These are phyloP conservation scores for Petrocephalus schoutedeni DNA, from an alignment of 2,797 vertebrate species.

Conservation along the genomic window DNA sequence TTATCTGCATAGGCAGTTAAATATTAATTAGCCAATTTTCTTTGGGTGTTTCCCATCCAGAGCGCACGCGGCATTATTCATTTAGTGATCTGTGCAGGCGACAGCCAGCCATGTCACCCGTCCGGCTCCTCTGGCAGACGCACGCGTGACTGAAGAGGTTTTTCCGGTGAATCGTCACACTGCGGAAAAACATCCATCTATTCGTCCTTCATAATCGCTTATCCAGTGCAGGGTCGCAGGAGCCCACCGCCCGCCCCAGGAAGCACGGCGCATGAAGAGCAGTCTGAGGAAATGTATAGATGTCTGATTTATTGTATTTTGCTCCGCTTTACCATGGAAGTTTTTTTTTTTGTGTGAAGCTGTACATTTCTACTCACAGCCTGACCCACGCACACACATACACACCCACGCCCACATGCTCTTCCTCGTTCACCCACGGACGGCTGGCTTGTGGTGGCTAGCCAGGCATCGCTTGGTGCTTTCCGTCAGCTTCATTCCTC, in stretches of 20 bases:
- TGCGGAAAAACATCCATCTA: not conserved
- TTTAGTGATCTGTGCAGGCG: not conserved
- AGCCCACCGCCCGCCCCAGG: not conserved
- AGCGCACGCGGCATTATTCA: not conserved
- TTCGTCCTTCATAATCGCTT: not conserved
- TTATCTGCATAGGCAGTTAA: constrained; percentile 2
- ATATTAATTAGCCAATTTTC: not conserved
- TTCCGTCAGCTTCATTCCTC: not conserved
- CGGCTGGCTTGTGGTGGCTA: not conserved
- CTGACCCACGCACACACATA: not conserved
- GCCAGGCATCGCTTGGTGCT: not conserved
- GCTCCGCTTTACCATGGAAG: not conserved
- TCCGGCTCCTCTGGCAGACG: not conserved
- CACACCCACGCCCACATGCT: not conserved
- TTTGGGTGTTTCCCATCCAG: not conserved
- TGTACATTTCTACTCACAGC: not conserved
- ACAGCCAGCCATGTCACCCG: not conserved
- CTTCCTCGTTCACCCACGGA: not conserved
- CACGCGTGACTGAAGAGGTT: not conserved
- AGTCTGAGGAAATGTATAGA: not conserved
- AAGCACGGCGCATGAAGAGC: not conserved
- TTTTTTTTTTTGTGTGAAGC: not conserved
- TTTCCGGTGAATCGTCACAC: not conserved
- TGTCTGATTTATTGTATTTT: not conserved
- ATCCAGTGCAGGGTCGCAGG: not conserved